Evolutionary conservation across 2,888 invertebrate genomes (phyloP).

Genomic region (Drosophila paranaensis): DNA sequence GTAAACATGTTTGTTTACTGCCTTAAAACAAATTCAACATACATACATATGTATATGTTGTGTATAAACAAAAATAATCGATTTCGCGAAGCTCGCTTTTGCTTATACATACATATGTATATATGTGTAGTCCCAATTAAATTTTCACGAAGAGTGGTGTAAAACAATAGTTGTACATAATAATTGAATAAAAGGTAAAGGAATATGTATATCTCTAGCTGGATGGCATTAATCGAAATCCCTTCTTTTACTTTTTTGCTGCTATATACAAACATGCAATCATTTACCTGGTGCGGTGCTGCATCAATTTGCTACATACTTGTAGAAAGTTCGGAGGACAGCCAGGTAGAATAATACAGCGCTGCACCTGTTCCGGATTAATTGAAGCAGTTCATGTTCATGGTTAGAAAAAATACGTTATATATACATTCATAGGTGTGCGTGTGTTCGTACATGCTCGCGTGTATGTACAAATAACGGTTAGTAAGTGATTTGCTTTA

Average conservation of each 20-base stretch:
- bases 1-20: constrained; percentile 10
- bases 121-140: no score
- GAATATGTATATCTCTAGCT: no score
- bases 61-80: neutral
- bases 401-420: neutral
- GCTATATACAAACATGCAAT: neutral
- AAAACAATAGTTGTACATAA: no score
- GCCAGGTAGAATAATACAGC: constrained; percentile 37
- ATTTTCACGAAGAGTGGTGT: neutral
- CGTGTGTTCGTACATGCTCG: no score
- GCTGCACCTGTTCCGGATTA: constrained; percentile 7
- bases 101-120: neutral
- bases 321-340: constrained; percentile 44
- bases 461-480: neutral
- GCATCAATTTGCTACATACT: constrained; percentile 8
- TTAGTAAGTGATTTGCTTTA: constrained; percentile 2
- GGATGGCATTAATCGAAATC: neutral
- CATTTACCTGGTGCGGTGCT: constrained; percentile 39
- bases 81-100: constrained; percentile 45
- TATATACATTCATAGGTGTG: neutral
- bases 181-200: no score
- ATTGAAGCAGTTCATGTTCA: constrained; percentile 20
- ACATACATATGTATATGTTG: neutral
- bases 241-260: neutral
- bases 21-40: constrained; percentile 40